These are phyloP conservation scores for Zaprionus gabonicus DNA, from an alignment of 1,140 invertebrate species.

Conservation along the genomic window DNA sequence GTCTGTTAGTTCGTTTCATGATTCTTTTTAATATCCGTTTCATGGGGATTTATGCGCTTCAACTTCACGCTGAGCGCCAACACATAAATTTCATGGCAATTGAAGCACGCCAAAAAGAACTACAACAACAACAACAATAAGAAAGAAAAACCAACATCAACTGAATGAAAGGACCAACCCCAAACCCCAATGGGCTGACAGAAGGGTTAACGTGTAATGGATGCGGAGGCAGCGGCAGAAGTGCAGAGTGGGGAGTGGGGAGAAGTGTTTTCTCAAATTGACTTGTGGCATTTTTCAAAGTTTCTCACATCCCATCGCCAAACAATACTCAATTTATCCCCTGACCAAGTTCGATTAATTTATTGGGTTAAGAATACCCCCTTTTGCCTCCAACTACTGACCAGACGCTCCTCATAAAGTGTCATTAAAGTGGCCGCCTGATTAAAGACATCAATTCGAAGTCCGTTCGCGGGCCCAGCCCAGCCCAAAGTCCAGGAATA, in stretches of 20 bases:
- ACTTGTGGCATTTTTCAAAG: constrained; percentile 73
- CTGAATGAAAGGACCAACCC: not conserved
- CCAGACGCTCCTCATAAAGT: constrained; percentile 57
- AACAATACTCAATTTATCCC: constrained; percentile 44
- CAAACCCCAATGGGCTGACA: constrained; percentile 18
- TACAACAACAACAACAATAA: constrained; percentile 36
- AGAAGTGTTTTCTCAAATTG: constrained; percentile 57
- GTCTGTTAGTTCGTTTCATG: constrained; percentile 58
- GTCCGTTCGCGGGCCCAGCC: constrained; percentile 7
- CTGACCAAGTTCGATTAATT: constrained; percentile 65
- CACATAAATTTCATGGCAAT: constrained; percentile 80
- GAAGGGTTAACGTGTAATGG: constrained; percentile 64
- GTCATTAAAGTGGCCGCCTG: constrained; percentile 74
- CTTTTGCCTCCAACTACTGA: not conserved
- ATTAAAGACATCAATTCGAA: constrained; percentile 75
- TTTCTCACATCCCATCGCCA: constrained; percentile 28
- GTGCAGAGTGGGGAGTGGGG: not conserved
- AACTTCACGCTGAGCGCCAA: constrained; percentile 75
- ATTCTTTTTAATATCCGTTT: constrained; percentile 79
- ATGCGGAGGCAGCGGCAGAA: not conserved
- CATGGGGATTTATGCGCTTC: constrained; percentile 80
- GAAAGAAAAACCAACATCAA: constrained; percentile 1
- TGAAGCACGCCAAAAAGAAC: constrained; percentile 54
- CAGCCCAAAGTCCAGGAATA: not conserved
- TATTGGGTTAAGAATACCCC: constrained; percentile 60